Conservation (phyloP, 2,797 vertebrate genomes). For the Euthynnus affinis region DNA sequence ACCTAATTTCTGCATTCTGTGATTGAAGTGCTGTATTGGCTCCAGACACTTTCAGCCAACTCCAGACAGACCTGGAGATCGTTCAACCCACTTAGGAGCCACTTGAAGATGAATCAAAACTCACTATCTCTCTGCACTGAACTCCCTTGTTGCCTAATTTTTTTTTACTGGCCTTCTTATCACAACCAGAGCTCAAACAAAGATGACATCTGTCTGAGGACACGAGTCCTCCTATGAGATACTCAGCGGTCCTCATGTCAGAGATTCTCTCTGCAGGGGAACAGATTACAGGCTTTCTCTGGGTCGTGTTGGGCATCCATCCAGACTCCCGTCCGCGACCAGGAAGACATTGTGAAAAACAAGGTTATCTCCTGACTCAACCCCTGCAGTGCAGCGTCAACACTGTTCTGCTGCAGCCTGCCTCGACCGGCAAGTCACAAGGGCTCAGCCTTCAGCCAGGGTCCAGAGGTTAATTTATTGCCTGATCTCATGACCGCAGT, state of each 20-base stretch:
- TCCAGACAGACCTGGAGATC: not conserved
- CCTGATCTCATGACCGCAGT: slow-evolving; percentile 79
- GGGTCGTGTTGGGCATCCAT: slow-evolving; percentile 32
- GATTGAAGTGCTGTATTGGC: not conserved
- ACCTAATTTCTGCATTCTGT: slow-evolving; percentile 1
- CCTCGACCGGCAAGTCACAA: slow-evolving; percentile 70
- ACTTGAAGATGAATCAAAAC: slow-evolving; percentile 34
- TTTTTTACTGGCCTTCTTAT: slow-evolving; percentile 52
- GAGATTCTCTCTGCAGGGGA: slow-evolving; percentile 27
- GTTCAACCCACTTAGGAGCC: slow-evolving; percentile 28
- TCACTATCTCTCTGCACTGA: slow-evolving; percentile 30
- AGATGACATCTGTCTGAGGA: slow-evolving; percentile 38
- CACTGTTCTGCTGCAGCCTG: slow-evolving; percentile 62
- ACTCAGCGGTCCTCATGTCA: slow-evolving; percentile 7
- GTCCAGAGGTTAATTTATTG: slow-evolving; percentile 81
- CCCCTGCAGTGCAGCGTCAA: slow-evolving; percentile 71
- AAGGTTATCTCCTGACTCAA: slow-evolving; percentile 81
- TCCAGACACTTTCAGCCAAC: not conserved
- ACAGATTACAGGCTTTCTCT: slow-evolving; percentile 37
- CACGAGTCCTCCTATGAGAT: slow-evolving; percentile 16
- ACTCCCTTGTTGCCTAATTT: slow-evolving; percentile 51
- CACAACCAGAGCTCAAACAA: slow-evolving; percentile 30
- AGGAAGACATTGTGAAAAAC: slow-evolving; percentile 73
- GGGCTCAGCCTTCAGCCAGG: slow-evolving; percentile 69
- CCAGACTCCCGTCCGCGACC: slow-evolving; percentile 47